phyloP scores from a whole-genome alignment of 2,113 vertebrate genomes.

The Pteruthius melanotis region DNA sequence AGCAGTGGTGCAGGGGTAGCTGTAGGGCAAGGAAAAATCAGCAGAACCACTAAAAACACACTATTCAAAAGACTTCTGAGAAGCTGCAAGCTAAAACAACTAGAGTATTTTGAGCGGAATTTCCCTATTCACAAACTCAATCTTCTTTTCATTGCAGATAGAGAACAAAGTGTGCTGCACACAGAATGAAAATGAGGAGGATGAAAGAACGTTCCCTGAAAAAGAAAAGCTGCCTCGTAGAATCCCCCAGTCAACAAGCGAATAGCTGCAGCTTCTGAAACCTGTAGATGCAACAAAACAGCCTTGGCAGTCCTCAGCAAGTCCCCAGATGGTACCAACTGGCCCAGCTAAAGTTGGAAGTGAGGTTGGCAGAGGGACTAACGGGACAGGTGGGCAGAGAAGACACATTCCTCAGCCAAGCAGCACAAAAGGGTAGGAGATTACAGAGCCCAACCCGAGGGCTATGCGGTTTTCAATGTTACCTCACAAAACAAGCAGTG shows the following conservation, averaged over 20 bases:
- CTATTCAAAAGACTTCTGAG: conserved; percentile 11
- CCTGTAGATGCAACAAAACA: not conserved
- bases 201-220: conserved; percentile 7
- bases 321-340: not conserved
- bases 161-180: conserved; percentile 20
- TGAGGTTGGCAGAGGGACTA: accelerated
- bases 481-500: not conserved
- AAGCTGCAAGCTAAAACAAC: conserved; percentile 22
- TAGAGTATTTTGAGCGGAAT: conserved; percentile 9
- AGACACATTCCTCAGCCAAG: not conserved
- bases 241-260: not conserved
- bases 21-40: not conserved
- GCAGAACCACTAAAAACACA: not conserved
- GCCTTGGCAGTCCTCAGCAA: not conserved
- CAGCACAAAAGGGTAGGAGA: not conserved
- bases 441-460: accelerated
- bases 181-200: conserved; percentile 52
- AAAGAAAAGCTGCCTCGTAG: conserved; percentile 13
- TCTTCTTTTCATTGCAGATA: conserved; percentile 39
- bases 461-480: not conserved
- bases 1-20: not conserved
- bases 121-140: conserved; percentile 44
- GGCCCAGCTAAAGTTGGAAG: not conserved
- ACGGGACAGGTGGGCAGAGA: not conserved
- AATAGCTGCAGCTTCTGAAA: not conserved